Evolutionary conservation across 1,140 invertebrate species (phyloP).

Genomic region (Leguminivora glycinivorella): DNA sequence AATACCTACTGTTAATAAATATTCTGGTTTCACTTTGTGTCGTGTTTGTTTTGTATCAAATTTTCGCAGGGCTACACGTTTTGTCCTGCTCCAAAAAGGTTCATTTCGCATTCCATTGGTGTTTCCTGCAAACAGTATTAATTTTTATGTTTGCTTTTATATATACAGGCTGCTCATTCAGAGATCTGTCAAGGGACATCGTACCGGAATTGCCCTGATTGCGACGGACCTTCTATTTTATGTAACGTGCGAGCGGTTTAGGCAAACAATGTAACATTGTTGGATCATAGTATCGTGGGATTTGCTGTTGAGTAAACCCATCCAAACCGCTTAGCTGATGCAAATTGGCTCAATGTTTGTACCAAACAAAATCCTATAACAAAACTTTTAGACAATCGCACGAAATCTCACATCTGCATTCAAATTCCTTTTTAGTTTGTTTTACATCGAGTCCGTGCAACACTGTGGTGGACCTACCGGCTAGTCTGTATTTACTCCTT

Average conservation of each 20-base stretch:
- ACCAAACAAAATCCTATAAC: conserved; percentile 31
- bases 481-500: conserved; percentile 46
- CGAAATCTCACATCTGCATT: conserved; percentile 39
- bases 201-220: conserved; percentile 32
- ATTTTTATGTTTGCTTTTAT: conserved; percentile 35
- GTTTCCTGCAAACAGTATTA: conserved; percentile 28
- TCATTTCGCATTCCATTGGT: conserved; percentile 4
- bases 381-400: conserved; percentile 28
- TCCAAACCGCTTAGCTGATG: conserved; percentile 35
- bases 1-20: too few species aligned
- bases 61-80: not conserved
- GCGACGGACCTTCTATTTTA: conserved; percentile 31
- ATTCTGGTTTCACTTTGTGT: not conserved
- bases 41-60: not conserved
- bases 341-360: conserved; percentile 41
- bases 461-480: not conserved
- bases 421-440: conserved; percentile 43
- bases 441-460: conserved; percentile 29
- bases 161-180: conserved; percentile 36
- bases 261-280: conserved; percentile 19
- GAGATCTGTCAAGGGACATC: conserved; percentile 34
- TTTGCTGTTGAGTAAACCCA: conserved; percentile 31
- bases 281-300: conserved; percentile 29
- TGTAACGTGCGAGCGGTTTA: conserved; percentile 33
- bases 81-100: not conserved